A percentile compares a stretch with the other conserved stretches of the same genome.
These are phyloP conservation scores for Heliconius hortense DNA, from an alignment of 2,888 invertebrate species.

Conservation along the genomic window DNA sequence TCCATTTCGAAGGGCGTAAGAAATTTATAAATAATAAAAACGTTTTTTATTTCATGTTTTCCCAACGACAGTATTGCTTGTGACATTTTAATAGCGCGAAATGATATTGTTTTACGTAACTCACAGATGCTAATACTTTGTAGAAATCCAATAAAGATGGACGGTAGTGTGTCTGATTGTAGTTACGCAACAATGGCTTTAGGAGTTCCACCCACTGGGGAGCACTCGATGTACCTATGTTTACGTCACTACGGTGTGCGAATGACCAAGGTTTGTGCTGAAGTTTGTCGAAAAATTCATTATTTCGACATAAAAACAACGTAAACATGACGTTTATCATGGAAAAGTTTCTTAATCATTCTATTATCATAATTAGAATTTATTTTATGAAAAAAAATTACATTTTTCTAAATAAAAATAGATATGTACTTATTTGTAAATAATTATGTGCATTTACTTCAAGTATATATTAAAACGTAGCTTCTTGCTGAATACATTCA, in stretches of 20 bases:
- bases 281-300: constrained; percentile 1
- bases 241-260: constrained; percentile 8
- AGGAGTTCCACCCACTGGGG: constrained; percentile 24
- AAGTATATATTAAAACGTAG: background rate
- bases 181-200: constrained; percentile 31
- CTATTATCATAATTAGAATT: background rate
- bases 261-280: background rate
- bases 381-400: no score
- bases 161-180: constrained; percentile 29
- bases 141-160: constrained; percentile 35
- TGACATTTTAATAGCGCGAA: constrained; percentile 9
- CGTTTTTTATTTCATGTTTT: background rate
- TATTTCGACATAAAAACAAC: constrained; percentile 1
- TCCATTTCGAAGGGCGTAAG: background rate
- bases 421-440: background rate
- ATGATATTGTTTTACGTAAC: constrained; percentile 26
- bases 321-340: constrained; percentile 1
- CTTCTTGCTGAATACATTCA: background rate
- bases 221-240: constrained; percentile 14
- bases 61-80: background rate
- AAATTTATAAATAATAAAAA: constrained; percentile 3
- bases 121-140: constrained; percentile 19
- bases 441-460: background rate
- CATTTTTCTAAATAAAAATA: background rate
- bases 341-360: background rate